Conservation (phyloP, 2,888 invertebrate genomes). For the Drosophila meridionalis region DNA sequence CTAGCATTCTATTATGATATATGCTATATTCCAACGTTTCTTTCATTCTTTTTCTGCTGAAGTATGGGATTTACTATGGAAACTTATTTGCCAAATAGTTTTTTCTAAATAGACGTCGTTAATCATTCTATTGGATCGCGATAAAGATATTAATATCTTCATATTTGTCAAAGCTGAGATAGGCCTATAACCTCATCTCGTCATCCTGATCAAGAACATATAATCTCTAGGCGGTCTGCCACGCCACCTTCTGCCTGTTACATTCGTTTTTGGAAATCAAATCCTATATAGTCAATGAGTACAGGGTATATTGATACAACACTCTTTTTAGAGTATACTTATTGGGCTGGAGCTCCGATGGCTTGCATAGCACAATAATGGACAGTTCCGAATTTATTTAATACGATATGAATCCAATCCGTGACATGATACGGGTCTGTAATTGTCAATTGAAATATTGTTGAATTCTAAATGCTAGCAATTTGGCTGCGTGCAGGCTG, state of each 20-base stretch:
- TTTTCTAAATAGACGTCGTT: too few relatives aligned
- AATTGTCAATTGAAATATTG: not conserved
- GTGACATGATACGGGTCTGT: not conserved
- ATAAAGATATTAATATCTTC: too few relatives aligned
- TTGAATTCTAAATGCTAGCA: not conserved
- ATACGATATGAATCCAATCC: not conserved
- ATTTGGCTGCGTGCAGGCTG: not conserved
- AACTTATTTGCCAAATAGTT: too few relatives aligned
- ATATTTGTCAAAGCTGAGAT: too few relatives aligned
- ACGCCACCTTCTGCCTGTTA: not conserved
- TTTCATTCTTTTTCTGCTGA: too few relatives aligned
- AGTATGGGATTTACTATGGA: too few relatives aligned
- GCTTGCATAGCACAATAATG: constrained; percentile 33
- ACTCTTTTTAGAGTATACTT: constrained; percentile 50
- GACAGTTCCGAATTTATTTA: not conserved
- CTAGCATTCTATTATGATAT: too few relatives aligned
- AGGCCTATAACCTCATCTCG: too few relatives aligned
- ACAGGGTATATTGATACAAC: not conserved
- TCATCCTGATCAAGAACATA: too few relatives aligned
- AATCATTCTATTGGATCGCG: too few relatives aligned
- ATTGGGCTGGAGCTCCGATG: constrained; percentile 26
- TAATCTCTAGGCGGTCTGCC: not conserved
- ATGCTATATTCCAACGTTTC: too few relatives aligned
- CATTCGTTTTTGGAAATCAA: not conserved
- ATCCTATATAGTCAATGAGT: not conserved